phyloP scores from a whole-genome alignment of 2,113 vertebrate species.

The Chaetorhynchus papuensis region DNA sequence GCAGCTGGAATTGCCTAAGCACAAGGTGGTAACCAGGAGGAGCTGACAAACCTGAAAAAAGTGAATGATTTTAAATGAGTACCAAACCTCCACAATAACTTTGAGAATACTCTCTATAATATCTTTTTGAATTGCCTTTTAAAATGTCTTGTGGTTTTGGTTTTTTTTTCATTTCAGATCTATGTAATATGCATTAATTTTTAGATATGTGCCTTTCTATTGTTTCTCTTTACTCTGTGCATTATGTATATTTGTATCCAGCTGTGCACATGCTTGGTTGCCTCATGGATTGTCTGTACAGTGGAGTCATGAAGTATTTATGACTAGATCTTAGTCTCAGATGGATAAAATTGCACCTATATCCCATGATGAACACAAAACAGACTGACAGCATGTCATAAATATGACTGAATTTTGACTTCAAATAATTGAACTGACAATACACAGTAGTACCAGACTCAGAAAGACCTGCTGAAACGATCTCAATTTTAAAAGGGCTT shows the following conservation, averaged over 20 bases:
- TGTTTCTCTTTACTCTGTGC: background rate
- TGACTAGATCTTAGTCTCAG: background rate
- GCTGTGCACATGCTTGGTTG: background rate
- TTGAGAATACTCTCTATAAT: background rate
- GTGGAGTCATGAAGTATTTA: constrained; percentile 34
- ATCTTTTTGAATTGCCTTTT: background rate
- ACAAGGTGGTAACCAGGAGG: background rate
- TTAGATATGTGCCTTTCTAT: background rate
- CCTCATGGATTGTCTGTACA: background rate
- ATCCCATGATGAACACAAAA: constrained; percentile 37
- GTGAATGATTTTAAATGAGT: background rate
- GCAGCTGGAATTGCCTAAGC: background rate
- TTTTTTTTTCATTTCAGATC: background rate
- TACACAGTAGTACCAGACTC: background rate
- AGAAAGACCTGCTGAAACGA: background rate
- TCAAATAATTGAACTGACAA: background rate
- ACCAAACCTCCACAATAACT: background rate
- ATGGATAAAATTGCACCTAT: constrained; percentile 31
- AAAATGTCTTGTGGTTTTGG: background rate
- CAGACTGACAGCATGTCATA: background rate
- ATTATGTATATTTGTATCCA: background rate
- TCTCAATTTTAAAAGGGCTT: constrained; percentile 25
- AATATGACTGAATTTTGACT: constrained; percentile 6
- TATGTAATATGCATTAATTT: background rate
- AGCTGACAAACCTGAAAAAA: background rate